Evolutionary conservation across 2,888 invertebrate genomes (phyloP).

Genomic region (Diadegma fenestrale): DNA sequence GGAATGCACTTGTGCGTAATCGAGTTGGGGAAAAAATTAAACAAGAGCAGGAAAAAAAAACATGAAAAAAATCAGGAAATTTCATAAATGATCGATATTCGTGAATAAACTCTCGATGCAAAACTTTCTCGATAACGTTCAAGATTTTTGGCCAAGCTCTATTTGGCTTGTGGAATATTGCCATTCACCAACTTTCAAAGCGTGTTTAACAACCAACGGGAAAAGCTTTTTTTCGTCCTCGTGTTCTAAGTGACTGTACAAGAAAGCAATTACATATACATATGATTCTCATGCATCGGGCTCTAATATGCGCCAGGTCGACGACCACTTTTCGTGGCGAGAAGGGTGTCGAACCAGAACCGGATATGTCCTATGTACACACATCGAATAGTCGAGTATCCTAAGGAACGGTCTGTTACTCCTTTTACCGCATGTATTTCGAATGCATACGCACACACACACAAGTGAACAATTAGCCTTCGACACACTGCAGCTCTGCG

Average conservation of each 20-base stretch:
- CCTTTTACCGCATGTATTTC: conserved; percentile 7
- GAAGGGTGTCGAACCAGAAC: conserved; percentile 58
- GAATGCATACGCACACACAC: too few species aligned
- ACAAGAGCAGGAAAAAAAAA: conserved; percentile 6
- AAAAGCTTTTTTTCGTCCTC: conserved; percentile 24
- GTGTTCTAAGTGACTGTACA: not conserved
- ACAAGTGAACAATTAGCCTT: not conserved
- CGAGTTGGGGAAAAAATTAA: not conserved
- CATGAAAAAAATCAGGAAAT: conserved; percentile 32
- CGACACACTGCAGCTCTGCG: not conserved
- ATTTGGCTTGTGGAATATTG: conserved; percentile 50
- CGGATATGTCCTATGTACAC: conserved; percentile 42
- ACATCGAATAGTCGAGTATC: conserved; percentile 23
- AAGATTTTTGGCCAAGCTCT: conserved; percentile 62
- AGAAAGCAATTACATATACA: conserved; percentile 23
- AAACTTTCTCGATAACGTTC: conserved; percentile 53
- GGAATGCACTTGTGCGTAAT: not conserved
- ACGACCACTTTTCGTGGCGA: conserved; percentile 60
- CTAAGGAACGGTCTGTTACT: conserved; percentile 44
- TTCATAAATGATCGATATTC: conserved; percentile 2
- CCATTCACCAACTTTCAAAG: conserved; percentile 63
- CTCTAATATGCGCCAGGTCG: conserved; percentile 43
- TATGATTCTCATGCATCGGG: conserved; percentile 12
- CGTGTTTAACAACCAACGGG: conserved; percentile 35
- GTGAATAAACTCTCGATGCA: not conserved